These are phyloP conservation scores for Drosophila paramelanica DNA, from an alignment of 2,888 invertebrate genomes.

Conservation along the genomic window DNA sequence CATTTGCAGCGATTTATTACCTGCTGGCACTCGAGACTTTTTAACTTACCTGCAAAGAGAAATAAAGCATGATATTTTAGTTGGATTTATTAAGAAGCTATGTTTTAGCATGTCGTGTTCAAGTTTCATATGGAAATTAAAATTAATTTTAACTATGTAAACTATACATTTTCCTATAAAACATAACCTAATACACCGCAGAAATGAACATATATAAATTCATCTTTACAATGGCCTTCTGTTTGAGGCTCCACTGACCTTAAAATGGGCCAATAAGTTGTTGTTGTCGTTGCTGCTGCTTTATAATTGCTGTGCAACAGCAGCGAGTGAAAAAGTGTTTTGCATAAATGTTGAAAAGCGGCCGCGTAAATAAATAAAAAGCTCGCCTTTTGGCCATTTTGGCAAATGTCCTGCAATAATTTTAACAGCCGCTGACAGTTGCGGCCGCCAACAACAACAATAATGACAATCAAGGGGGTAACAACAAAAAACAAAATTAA, in stretches of 20 bases:
- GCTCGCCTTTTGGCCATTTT: conserved; percentile 65
- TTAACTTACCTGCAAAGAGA: conserved; percentile 76
- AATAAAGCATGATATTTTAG: conserved; percentile 21
- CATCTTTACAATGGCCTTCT: conserved; percentile 38
- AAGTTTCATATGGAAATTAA: neutral
- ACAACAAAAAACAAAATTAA: conserved; percentile 8
- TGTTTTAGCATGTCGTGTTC: neutral
- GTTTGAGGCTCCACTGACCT: conserved; percentile 43
- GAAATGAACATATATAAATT: conserved; percentile 18
- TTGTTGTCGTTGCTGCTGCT: conserved; percentile 25
- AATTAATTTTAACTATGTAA: neutral
- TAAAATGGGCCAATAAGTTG: conserved; percentile 29
- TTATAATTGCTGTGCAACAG: conserved; percentile 50
- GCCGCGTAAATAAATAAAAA: conserved; percentile 50
- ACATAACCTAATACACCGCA: neutral
- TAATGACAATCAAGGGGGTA: conserved; percentile 37
- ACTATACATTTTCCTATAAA: too few species aligned
- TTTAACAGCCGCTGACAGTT: conserved; percentile 66
- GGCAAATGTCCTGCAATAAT: conserved; percentile 75
- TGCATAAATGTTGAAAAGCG: conserved; percentile 49
- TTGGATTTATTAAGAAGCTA: neutral
- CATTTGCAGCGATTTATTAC: conserved; percentile 72
- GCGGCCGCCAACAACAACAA: conserved; percentile 43
- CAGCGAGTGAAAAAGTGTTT: conserved; percentile 42
- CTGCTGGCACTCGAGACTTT: conserved; percentile 44